Evolutionary conservation across 2,888 invertebrate species (phyloP).

Genomic region (Dicyrtoma fusca): DNA sequence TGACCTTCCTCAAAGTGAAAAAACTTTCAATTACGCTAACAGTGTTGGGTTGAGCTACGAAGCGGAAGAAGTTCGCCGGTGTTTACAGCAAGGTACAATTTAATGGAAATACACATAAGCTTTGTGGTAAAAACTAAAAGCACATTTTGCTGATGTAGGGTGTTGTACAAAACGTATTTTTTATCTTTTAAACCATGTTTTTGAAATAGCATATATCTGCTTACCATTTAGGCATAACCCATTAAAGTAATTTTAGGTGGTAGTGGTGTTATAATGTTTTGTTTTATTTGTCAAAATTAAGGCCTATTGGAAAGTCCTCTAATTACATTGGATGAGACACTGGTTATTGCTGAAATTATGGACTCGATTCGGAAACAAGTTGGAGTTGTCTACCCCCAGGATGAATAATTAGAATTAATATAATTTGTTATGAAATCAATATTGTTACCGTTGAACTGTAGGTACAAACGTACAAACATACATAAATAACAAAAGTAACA

Average conservation of each 20-base stretch:
- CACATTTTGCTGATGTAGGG: too few relatives aligned
- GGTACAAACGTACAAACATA: not conserved
- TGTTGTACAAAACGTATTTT: too few relatives aligned
- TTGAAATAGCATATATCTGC: too few relatives aligned
- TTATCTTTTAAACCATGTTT: not conserved
- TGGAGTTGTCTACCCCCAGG: constrained; percentile 67
- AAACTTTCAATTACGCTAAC: constrained; percentile 69
- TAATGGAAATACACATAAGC: not conserved
- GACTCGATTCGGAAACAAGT: constrained; percentile 74
- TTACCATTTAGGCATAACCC: too few relatives aligned
- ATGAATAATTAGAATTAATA: too few relatives aligned
- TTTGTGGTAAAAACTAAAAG: too few relatives aligned
- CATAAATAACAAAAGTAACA: too few relatives aligned
- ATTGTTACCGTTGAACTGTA: too few relatives aligned
- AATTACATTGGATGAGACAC: constrained; percentile 70
- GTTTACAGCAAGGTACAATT: constrained; percentile 62
- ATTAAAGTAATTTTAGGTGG: too few relatives aligned
- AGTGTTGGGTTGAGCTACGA: constrained; percentile 77
- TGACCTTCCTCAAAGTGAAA: constrained; percentile 68
- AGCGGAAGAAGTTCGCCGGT: constrained; percentile 75
- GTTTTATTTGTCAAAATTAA: constrained; percentile 58
- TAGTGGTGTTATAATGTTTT: too few relatives aligned
- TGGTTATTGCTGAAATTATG: constrained; percentile 71
- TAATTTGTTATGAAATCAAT: too few relatives aligned
- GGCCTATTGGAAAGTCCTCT: constrained; percentile 72